A percentile compares a stretch with the other conserved stretches of the same genome.
Conservation (phyloP, 2,113 vertebrate species). For the Colaptes auratus region DNA sequence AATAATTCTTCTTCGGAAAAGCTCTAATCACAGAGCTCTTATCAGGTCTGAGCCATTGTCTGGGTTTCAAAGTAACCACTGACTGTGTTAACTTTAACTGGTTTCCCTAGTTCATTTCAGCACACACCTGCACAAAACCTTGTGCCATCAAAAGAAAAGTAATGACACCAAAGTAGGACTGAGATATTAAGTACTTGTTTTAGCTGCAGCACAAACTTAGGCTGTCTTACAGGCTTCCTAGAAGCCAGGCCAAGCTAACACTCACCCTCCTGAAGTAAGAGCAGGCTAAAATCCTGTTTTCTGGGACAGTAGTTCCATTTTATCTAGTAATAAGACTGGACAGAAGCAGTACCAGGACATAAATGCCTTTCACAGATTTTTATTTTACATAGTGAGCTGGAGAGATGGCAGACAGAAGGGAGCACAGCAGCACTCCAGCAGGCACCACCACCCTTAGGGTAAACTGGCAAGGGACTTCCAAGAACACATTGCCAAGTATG, state of each 20-base stretch:
- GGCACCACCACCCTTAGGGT: fast-evolving
- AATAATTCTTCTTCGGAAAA: background rate
- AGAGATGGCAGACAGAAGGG: background rate
- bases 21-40: background rate
- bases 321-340: background rate
- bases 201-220: background rate
- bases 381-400: background rate
- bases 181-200: background rate
- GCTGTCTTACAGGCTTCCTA: background rate
- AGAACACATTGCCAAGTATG: background rate
- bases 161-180: background rate
- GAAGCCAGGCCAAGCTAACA: background rate
- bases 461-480: background rate
- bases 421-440: background rate
- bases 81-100: background rate
- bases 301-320: background rate
- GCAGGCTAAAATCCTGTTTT: background rate
- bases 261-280: background rate
- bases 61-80: background rate
- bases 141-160: background rate
- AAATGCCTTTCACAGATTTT: background rate
- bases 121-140: background rate
- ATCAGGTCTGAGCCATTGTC: background rate
- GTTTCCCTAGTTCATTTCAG: background rate
- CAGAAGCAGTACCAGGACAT: background rate